phyloP scores from a whole-genome alignment of 2,888 invertebrate species.

The Aplocera efformata region DNA sequence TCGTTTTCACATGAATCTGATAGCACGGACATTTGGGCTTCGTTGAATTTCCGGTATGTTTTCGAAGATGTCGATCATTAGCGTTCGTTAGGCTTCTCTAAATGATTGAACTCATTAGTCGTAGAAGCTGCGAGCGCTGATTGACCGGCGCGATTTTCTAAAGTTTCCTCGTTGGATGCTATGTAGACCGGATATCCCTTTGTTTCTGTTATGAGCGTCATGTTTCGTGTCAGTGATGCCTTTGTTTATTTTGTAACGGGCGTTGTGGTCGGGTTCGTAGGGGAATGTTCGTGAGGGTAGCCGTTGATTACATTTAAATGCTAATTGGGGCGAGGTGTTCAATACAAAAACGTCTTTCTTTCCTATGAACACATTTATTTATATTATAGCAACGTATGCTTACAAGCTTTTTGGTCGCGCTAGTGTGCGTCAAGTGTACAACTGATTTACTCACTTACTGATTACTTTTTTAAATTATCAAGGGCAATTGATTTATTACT shows the following conservation, averaged over 20 bases:
- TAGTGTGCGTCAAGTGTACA: too few species aligned
- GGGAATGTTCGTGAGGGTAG: slow-evolving; percentile 47
- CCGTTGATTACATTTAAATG: slow-evolving; percentile 47
- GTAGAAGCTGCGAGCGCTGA: slow-evolving; percentile 3
- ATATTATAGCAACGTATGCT: too few species aligned
- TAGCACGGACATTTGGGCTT: slow-evolving; percentile 1
- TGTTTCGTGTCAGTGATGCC: slow-evolving; percentile 60
- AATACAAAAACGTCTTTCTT: slow-evolving; percentile 20
- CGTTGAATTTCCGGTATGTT: slow-evolving; percentile 8
- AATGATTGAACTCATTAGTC: slow-evolving; percentile 22
- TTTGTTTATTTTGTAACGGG: slow-evolving; percentile 64
- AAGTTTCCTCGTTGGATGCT: slow-evolving; percentile 36
- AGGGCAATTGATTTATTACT: too few species aligned
- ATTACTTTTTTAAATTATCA: too few species aligned
- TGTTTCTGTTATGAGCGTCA: slow-evolving; percentile 56
- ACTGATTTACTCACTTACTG: too few species aligned
- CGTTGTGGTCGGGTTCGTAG: slow-evolving; percentile 39
- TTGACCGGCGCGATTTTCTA: slow-evolving; percentile 31
- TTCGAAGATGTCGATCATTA: slow-evolving; percentile 18
- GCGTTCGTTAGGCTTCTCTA: slow-evolving; percentile 13
- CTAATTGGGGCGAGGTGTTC: slow-evolving; percentile 44
- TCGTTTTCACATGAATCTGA: slow-evolving; percentile 10
- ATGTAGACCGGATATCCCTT: slow-evolving; percentile 61
- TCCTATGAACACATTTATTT: too few species aligned
- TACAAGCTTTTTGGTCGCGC: too few species aligned